A percentile compares a stretch with the other conserved stretches of the same genome.
Conservation (phyloP, 2,797 vertebrate species). For the Hoplostethus mediterraneus region DNA sequence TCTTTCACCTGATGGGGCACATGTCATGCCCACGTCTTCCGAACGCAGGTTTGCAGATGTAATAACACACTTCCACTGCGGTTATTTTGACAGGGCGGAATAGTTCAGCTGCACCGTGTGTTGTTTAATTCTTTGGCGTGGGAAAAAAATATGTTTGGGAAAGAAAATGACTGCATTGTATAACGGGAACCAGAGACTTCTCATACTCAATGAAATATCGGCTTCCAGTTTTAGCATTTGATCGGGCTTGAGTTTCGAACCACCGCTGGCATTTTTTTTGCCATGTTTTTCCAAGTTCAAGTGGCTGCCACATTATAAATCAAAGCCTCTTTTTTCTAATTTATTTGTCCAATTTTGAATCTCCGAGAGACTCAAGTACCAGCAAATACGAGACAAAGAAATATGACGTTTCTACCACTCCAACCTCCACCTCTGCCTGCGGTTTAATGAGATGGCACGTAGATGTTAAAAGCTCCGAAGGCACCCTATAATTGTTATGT, state of each 20-base stretch:
- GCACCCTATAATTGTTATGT: slow-evolving; percentile 86
- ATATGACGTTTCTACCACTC: slow-evolving; percentile 19
- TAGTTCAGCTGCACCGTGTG: background rate
- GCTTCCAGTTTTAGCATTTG: slow-evolving; percentile 2
- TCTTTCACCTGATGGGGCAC: slow-evolving; percentile 30
- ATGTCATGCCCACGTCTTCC: slow-evolving; percentile 4
- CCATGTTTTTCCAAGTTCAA: no score
- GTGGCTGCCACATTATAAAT: background rate
- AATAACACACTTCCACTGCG: slow-evolving; percentile 8
- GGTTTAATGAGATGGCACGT: slow-evolving; percentile 73
- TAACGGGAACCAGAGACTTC: background rate
- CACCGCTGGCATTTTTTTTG: no score
- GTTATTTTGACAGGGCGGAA: background rate
- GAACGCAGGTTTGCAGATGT: background rate
- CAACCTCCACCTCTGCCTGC: slow-evolving; percentile 50
- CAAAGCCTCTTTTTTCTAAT: slow-evolving; percentile 3
- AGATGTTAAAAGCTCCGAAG: slow-evolving; percentile 85
- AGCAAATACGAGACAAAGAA: slow-evolving; percentile 51
- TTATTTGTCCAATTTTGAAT: slow-evolving; percentile 5
- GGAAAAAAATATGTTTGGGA: background rate
- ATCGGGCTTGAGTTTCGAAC: no score
- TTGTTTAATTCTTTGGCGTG: background rate
- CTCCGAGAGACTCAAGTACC: slow-evolving; percentile 53
- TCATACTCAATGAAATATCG: background rate
- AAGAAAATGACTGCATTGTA: background rate